phyloP scores from a whole-genome alignment of 2,113 vertebrate species.

The Nematolebias whitei region DNA sequence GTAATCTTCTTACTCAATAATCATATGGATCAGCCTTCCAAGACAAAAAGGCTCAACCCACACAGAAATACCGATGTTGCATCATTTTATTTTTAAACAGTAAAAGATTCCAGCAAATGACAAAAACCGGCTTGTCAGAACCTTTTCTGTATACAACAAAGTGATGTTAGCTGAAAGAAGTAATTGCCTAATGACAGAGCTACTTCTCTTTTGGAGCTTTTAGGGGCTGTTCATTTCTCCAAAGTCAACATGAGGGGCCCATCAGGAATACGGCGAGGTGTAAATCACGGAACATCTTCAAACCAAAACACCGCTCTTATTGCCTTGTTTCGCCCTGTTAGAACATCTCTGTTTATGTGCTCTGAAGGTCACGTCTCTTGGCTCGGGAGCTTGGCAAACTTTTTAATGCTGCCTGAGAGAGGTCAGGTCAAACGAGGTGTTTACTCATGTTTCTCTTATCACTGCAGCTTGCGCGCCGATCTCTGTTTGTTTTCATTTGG shows the following conservation, averaged over 20 bases:
- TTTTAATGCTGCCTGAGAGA: conserved; percentile 41
- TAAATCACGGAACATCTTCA: conserved; percentile 41
- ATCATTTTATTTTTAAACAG: conserved; percentile 30
- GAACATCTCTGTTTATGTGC: conserved; percentile 62
- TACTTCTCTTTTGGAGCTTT: conserved; percentile 13
- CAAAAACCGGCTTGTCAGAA: conserved; percentile 41
- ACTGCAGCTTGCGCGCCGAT: conserved; percentile 40
- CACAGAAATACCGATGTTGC: conserved; percentile 15
- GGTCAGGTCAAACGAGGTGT: conserved; percentile 35
- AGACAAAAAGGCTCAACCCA: not conserved
- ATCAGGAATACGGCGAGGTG: conserved; percentile 27
- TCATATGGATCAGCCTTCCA: conserved; percentile 18
- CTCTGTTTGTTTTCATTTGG: conserved; percentile 50
- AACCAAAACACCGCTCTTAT: conserved; percentile 18
- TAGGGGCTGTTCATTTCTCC: not conserved
- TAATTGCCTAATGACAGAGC: conserved; percentile 15
- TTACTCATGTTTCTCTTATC: conserved; percentile 48
- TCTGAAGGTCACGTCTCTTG: conserved; percentile 39
- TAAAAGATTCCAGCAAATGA: conserved; percentile 30
- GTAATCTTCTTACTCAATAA: conserved; percentile 1
- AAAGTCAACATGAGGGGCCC: conserved; percentile 13
- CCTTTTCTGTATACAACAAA: conserved; percentile 7
- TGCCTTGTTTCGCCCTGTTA: conserved; percentile 23
- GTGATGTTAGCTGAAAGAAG: not conserved
- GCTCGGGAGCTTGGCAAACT: conserved; percentile 32